Evolutionary conservation across 2,113 vertebrate genomes (phyloP), one percentile per base, ranked within the genome.

Genomic region (Cnemophilus loriae): DNA sequence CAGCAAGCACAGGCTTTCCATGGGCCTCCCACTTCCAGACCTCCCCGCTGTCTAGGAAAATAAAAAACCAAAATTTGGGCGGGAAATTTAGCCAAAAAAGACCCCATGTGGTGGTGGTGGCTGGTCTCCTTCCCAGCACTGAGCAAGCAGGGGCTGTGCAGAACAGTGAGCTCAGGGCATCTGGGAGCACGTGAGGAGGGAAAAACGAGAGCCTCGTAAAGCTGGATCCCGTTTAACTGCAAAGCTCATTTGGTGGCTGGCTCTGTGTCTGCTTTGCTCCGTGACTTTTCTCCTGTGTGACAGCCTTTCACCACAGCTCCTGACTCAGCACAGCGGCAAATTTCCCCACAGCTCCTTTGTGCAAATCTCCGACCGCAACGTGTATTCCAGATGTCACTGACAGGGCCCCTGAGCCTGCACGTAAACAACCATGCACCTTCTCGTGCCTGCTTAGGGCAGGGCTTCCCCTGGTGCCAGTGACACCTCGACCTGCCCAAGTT

Each of bases 101-200:
- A 19, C 15, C 9, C n/a, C 9, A 2, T 15, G 7, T 21, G 9
- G 12, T 50, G 37, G 18, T 3, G 12, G 42, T 63, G 47, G 59
- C 78, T 6, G 4, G 42, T 76, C 11, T 33, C 16, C 42, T 26
- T 22, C 10, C 9, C 16, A 4, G 61, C 60, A 28, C 33, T 16
- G 16, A 68, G 49, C 0, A 1, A 78, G 70, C 53, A 20, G 4
- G 52, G 55, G 55, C 67, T 69, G 46, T 13, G 11, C 28, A 60
- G 71, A 37, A 4, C 35, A 44, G 27, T 1, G 6, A 65, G 56
- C 35, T 47, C 16, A 3, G 3, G 26, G 16, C 1, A 0, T 15
- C 28, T 18, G 49, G 53, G 53, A 55, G 30, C 0, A 1, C 0
- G 0, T 4, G n/a, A 84, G 33, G 49, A 47, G 35, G 39, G 10